A percentile compares a stretch with the other conserved stretches of the same genome.
phyloP scores from a whole-genome alignment of 2,797 vertebrate species.

The Harpagifer antarcticus region DNA sequence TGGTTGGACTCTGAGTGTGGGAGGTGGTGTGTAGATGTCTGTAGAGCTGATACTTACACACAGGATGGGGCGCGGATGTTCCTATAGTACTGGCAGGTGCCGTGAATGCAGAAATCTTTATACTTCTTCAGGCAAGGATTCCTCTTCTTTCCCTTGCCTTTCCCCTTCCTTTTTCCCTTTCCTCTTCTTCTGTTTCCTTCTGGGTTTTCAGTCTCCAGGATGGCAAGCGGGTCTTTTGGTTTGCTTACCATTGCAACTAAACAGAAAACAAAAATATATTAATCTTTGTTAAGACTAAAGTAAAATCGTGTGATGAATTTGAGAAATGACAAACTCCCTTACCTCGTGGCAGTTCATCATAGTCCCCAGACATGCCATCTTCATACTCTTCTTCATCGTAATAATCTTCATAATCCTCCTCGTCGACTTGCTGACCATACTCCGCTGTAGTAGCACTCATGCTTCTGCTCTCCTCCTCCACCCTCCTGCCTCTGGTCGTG shows the following conservation, averaged over 20 bases:
- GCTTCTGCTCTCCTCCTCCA: constrained; percentile 60
- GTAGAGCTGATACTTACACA: constrained; percentile 87
- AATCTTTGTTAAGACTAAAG: background rate
- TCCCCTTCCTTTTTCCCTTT: constrained; percentile 89
- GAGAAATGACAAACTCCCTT: constrained; percentile 6
- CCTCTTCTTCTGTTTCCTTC: constrained; percentile 64
- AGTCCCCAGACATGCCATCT: constrained; percentile 78
- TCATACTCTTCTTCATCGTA: constrained; percentile 76
- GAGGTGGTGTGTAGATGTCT: too few species aligned
- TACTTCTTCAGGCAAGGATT: constrained; percentile 94
- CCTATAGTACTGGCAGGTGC: constrained; percentile 91
- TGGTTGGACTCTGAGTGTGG: background rate
- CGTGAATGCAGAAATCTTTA: constrained; percentile 96
- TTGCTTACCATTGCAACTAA: constrained; percentile 93
- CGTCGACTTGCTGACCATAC: constrained; percentile 47
- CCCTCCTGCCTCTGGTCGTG: constrained; percentile 65
- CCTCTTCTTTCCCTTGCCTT: constrained; percentile 94
- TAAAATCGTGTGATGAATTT: background rate
- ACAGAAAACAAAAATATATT: constrained; percentile 9
- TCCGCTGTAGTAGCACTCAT: constrained; percentile 41
- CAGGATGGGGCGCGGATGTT: constrained; percentile 88
- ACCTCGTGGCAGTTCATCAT: constrained; percentile 78
- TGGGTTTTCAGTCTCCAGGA: constrained; percentile 79
- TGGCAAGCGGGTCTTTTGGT: constrained; percentile 85
- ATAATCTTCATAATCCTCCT: constrained; percentile 68